Conservation (phyloP, 2,113 vertebrate species). For the Cranoglanis bouderius region DNA sequence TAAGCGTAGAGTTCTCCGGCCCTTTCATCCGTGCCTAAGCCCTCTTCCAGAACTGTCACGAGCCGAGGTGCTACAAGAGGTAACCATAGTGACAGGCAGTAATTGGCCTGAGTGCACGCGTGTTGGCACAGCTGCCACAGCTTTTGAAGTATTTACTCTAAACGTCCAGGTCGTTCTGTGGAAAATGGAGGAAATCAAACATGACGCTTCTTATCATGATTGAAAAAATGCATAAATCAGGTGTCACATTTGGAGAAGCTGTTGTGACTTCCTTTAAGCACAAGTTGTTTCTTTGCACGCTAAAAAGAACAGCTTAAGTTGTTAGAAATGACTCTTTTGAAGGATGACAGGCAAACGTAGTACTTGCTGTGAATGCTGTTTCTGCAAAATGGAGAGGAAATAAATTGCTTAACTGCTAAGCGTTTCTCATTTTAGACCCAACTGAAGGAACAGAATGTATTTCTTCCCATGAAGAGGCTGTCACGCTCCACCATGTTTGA, state of each 20-base stretch:
- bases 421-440: slow-evolving; percentile 41
- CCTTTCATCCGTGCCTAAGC: slow-evolving; percentile 62
- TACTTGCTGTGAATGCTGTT: slow-evolving; percentile 14
- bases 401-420: slow-evolving; percentile 37
- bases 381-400: slow-evolving; percentile 30
- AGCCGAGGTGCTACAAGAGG: slow-evolving; percentile 59
- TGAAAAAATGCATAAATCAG: slow-evolving; percentile 39
- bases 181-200: slow-evolving; percentile 52
- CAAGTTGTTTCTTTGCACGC: neutral
- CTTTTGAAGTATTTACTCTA: slow-evolving; percentile 64
- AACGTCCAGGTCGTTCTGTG: slow-evolving; percentile 50
- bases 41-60: slow-evolving; percentile 61
- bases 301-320: slow-evolving; percentile 25
- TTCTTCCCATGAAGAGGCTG: slow-evolving; percentile 26
- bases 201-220: slow-evolving; percentile 45
- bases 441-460: slow-evolving; percentile 31
- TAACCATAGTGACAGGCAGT: slow-evolving; percentile 67
- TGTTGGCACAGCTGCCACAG: slow-evolving; percentile 56
- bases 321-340: slow-evolving; percentile 28
- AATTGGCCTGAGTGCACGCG: slow-evolving; percentile 58
- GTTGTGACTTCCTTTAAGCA: slow-evolving; percentile 35
- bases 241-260: slow-evolving; percentile 28
- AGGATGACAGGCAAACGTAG: slow-evolving; percentile 20
- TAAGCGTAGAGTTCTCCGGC: slow-evolving; percentile 28
- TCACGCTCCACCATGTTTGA: slow-evolving; percentile 2